Percentiles rank a stretch among this genome's conserved stretches.
phyloP scores from a whole-genome alignment of 2,797 vertebrate species.

The Fistularia tabacaria region DNA sequence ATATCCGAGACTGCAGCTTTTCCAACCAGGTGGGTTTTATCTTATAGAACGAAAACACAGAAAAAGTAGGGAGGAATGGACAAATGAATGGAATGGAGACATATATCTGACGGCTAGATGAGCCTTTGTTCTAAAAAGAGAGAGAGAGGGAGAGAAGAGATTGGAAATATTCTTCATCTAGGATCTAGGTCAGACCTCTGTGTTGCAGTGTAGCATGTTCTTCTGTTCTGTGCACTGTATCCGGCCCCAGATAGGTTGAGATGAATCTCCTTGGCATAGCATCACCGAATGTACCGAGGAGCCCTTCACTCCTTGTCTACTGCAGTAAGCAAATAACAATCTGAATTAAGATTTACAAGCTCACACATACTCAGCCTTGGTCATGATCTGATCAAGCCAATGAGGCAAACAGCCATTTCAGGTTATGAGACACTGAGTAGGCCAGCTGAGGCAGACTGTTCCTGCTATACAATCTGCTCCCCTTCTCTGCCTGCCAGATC shows the following conservation, averaged over 20 bases:
- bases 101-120: conserved; percentile 64
- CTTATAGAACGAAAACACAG: conserved; percentile 35
- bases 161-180: conserved; percentile 55
- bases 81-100: conserved; percentile 52
- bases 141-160: conserved; percentile 50
- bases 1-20: conserved; percentile 35
- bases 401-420: conserved; percentile 45
- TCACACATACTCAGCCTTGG: conserved; percentile 10
- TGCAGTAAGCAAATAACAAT: conserved; percentile 43
- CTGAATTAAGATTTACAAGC: conserved; percentile 23
- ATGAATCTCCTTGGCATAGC: conserved; percentile 28
- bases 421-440: conserved; percentile 32
- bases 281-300: conserved; percentile 26
- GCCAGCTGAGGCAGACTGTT: conserved; percentile 36
- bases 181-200: conserved; percentile 74
- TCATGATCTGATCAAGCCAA: conserved; percentile 27
- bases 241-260: conserved; percentile 29
- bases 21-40: conserved; percentile 36
- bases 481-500: conserved; percentile 17
- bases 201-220: conserved; percentile 41
- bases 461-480: conserved; percentile 26
- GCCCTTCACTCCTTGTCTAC: conserved; percentile 7
- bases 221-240: conserved; percentile 38
- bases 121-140: conserved; percentile 70
- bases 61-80: conserved; percentile 43